phyloP scores from a whole-genome alignment of 2,888 invertebrate genomes.

The Eudasyphora cyanicolor region DNA sequence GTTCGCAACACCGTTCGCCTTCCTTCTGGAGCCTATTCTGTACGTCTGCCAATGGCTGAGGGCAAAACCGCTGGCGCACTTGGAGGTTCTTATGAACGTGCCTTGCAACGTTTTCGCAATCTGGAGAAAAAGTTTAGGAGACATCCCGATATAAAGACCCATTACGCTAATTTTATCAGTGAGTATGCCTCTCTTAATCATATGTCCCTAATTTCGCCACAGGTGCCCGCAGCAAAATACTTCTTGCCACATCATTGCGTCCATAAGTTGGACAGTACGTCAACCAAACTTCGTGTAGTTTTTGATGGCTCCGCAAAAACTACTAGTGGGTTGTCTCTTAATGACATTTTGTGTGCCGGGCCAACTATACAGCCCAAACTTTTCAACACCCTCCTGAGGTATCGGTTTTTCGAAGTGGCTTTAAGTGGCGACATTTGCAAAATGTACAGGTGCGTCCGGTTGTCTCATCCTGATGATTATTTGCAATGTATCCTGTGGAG shows the following conservation, averaged over 20 bases:
- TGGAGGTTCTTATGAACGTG: conserved; percentile 51
- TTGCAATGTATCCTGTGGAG: conserved; percentile 60
- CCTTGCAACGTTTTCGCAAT: conserved; percentile 39
- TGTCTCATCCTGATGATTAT: conserved; percentile 55
- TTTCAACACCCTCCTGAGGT: conserved; percentile 49
- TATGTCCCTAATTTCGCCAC: neutral
- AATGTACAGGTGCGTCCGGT: conserved; percentile 60
- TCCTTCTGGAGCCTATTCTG: neutral
- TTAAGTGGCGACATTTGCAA: conserved; percentile 55
- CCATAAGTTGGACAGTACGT: conserved; percentile 28
- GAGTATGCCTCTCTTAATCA: conserved; percentile 45
- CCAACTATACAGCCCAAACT: conserved; percentile 54
- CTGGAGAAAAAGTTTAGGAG: conserved; percentile 52
- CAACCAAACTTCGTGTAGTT: conserved; percentile 40
- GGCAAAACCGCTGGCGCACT: neutral
- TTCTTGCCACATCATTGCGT: conserved; percentile 40
- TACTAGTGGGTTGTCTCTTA: conserved; percentile 30
- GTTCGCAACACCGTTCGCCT: too few relatives aligned
- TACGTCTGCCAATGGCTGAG: neutral
- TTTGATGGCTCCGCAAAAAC: conserved; percentile 38
- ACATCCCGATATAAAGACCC: conserved; percentile 20
- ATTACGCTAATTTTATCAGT: conserved; percentile 39
- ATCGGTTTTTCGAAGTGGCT: conserved; percentile 52
- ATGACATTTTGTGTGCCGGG: conserved; percentile 24
- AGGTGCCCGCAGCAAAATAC: neutral